Percentiles rank a stretch among this genome's conserved stretches.
These are phyloP conservation scores for Drosophila burlai DNA, from an alignment of 1,140 invertebrate genomes.

Conservation along the genomic window DNA sequence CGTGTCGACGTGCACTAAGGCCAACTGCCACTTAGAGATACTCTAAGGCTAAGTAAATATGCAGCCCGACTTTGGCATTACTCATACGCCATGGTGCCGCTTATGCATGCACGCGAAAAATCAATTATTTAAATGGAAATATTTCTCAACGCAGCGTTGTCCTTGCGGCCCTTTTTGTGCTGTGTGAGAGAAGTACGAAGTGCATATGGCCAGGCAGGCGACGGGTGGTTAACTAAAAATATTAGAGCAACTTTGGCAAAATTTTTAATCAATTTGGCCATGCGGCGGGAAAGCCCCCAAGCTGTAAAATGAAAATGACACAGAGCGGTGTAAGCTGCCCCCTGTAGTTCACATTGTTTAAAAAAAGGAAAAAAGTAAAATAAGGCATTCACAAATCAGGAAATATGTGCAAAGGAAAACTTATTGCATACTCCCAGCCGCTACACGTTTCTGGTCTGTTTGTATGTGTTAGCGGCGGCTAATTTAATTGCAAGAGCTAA, in stretches of 20 bases:
- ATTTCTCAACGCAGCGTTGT: conserved; percentile 13
- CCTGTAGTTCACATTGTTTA: conserved; percentile 19
- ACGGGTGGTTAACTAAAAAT: conserved; percentile 64
- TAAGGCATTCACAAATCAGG: conserved; percentile 31
- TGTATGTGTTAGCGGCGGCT: conserved; percentile 48
- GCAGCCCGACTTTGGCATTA: conserved; percentile 46
- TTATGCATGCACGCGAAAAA: conserved; percentile 74
- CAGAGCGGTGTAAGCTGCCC: conserved; percentile 48
- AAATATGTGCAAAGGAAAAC: conserved; percentile 52
- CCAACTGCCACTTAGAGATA: conserved; percentile 75
- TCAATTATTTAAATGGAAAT: conserved; percentile 83
- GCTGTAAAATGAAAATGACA: conserved; percentile 62
- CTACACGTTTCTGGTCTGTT: conserved; percentile 33
- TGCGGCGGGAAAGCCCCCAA: conserved; percentile 2
- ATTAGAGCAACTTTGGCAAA: conserved; percentile 57
- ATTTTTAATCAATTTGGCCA: conserved; percentile 77
- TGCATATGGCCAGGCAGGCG: conserved; percentile 52
- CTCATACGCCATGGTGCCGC: conserved; percentile 61
- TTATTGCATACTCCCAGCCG: conserved; percentile 57
- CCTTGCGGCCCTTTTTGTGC: background rate
- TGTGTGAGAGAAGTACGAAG: conserved; percentile 47
- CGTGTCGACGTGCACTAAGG: conserved; percentile 72
- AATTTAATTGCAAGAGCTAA: conserved; percentile 74
- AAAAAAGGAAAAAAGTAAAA: conserved; percentile 28
- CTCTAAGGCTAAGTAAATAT: conserved; percentile 57